Evolutionary conservation across 1,140 invertebrate species (phyloP).

Genomic region (Eumaeus atala): DNA sequence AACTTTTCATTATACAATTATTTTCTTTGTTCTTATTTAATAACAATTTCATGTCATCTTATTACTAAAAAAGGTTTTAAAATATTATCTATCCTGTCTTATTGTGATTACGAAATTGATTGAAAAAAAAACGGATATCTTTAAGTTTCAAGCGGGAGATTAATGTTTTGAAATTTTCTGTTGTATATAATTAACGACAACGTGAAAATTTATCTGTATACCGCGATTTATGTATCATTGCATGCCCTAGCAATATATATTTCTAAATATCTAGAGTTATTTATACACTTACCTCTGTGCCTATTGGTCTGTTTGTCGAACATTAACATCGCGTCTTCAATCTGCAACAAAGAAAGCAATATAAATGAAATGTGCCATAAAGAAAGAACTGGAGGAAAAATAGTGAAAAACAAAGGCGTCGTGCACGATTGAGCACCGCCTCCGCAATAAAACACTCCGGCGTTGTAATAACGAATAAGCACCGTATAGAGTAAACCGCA

Average conservation of each 20-base stretch:
- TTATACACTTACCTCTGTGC: conserved; percentile 94
- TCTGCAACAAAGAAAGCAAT: conserved; percentile 84
- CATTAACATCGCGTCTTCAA: conserved; percentile 99
- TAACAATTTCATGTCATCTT: too few relatives aligned
- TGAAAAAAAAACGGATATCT: background rate
- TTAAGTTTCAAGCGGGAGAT: too few relatives aligned
- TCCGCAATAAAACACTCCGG: conserved; percentile 70
- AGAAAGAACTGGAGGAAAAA: conserved; percentile 53
- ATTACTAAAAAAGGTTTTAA: too few relatives aligned
- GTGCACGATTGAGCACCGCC: conserved; percentile 64
- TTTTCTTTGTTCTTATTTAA: too few relatives aligned
- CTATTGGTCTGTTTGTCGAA: conserved; percentile 99
- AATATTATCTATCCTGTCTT: background rate
- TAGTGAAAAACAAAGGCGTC: conserved; percentile 64
- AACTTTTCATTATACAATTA: too few relatives aligned
- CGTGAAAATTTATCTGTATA: too few relatives aligned
- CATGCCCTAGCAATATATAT: too few relatives aligned
- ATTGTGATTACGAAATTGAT: background rate
- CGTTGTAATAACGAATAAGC: conserved; percentile 73
- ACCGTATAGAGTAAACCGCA: conserved; percentile 72
- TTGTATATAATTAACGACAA: too few relatives aligned
- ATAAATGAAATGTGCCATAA: conserved; percentile 48
- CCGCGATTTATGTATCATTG: too few relatives aligned
- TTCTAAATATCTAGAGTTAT: background rate
- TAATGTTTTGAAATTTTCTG: too few relatives aligned